Conservation (phyloP, 2,888 invertebrate genomes). For the Anorthoa munda region DNA sequence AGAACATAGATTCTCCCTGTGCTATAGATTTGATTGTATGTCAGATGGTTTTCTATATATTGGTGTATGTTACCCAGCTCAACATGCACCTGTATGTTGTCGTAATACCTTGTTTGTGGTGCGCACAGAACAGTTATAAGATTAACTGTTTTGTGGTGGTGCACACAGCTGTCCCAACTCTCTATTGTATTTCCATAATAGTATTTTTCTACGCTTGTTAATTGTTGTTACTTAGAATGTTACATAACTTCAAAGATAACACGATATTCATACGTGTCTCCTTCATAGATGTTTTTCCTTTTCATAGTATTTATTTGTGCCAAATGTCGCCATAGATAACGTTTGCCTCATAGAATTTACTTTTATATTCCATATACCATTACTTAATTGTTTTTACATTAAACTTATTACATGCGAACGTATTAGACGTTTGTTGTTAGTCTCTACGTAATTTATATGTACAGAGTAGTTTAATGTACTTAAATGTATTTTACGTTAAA, state of each 20-base stretch:
- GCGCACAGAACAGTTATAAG: conserved; percentile 37
- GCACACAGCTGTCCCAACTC: conserved; percentile 57
- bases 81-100: conserved; percentile 68
- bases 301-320: conserved; percentile 60
- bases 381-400: conserved; percentile 60
- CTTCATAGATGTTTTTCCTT: conserved; percentile 45
- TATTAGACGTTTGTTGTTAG: conserved; percentile 69
- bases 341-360: conserved; percentile 45
- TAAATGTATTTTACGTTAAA: conserved; percentile 76
- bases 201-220: conserved; percentile 81
- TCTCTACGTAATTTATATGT: conserved; percentile 75
- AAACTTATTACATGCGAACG: conserved; percentile 62
- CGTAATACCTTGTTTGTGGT: conserved; percentile 70
- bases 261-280: conserved; percentile 51
- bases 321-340: conserved; percentile 57
- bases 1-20: neutral
- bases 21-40: conserved; percentile 6
- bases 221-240: conserved; percentile 70
- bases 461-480: conserved; percentile 75
- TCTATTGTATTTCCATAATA: conserved; percentile 67
- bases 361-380: conserved; percentile 51
- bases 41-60: conserved; percentile 8
- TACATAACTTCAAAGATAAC: conserved; percentile 55
- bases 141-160: conserved; percentile 43
- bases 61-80: conserved; percentile 80